Evolutionary conservation across 1,140 invertebrate species (phyloP).

Genomic region (Rhyacophila brunnea): DNA sequence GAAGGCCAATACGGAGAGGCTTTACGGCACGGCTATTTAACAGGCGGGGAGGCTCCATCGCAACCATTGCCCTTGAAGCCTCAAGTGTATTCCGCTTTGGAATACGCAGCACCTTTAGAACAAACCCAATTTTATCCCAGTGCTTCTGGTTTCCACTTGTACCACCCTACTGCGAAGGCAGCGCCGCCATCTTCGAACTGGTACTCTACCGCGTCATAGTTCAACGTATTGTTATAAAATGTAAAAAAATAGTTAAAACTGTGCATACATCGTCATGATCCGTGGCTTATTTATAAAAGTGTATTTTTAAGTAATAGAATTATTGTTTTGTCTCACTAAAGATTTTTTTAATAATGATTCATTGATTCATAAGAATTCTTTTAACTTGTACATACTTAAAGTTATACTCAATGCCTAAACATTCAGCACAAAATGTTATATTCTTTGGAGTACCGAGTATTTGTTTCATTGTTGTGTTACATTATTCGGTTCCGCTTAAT

Average conservation of each 20-base stretch:
- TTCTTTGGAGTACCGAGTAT: no score
- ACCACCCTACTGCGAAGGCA: slow-evolving; percentile 70
- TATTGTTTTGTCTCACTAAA: no score
- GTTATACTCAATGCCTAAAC: no score
- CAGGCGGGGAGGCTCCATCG: slow-evolving; percentile 58
- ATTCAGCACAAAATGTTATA: no score
- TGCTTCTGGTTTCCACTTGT: slow-evolving; percentile 82
- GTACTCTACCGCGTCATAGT: slow-evolving; percentile 77
- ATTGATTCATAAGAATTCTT: no score
- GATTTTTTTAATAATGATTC: no score
- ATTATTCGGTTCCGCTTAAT: no score
- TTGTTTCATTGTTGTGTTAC: no score
- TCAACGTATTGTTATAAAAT: slow-evolving; percentile 22
- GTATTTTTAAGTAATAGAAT: no score
- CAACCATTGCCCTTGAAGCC: slow-evolving; percentile 84
- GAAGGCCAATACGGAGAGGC: slow-evolving; percentile 49
- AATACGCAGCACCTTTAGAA: slow-evolving; percentile 58
- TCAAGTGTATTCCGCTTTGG: slow-evolving; percentile 76
- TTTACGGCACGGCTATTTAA: slow-evolving; percentile 58
- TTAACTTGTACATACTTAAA: no score
- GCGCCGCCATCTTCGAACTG: slow-evolving; percentile 65
- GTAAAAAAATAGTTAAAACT: neutral
- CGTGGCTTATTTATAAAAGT: no score
- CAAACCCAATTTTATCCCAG: slow-evolving; percentile 83
- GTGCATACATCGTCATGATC: no score